Evolutionary conservation across 2,113 vertebrate species (phyloP), one percentile per base, ranked within the genome.

Genomic region (Ceyx margarethae): DNA sequence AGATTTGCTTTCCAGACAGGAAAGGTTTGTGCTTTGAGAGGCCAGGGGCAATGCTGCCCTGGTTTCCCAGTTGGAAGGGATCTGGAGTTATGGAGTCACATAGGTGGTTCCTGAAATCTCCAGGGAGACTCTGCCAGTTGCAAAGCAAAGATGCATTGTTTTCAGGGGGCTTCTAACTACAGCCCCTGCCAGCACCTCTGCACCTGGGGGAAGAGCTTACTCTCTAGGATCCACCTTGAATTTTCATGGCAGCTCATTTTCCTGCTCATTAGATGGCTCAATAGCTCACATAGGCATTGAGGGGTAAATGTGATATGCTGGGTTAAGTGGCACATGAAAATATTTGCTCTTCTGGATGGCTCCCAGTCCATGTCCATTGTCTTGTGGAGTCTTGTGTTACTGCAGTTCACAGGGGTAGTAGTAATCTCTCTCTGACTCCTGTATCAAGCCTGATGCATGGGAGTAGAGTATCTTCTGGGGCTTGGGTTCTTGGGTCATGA

Each of bases 31-130:
- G 46, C 56, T 64, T 42, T 1, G 2, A 33, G 37, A 85, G 16
- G 23, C 22, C 3, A 13, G 29, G 19, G 22, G 10, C 0, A 0
- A 37, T 61, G 19, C 65, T 2, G 7, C 29, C 40, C 22, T 1
- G 1, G 9, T 46, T 83, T 67, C 58, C n/a, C 2, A 1, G 18
- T 57, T 0, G 4, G 69, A 45, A 42, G 4, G 54, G 43, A 26
- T 22, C 35, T 83, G 77, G 48, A 78, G 31, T 64, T 72, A 7
- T 0, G 0, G 46, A 72, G 25, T 5, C 6, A 33, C 35, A 6
- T 35, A 0, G 0, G 21, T 11, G 6, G 21, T 42, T 90, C 25
- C 79, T 2, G 3, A 71, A 72, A 62, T 71, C 37, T 23, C 37
- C 4, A 3, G 14, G 11, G 15, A 6, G 12, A 4, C 42, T 82